Percentiles rank a stretch among this genome's conserved stretches.
phyloP scores from a whole-genome alignment of 2,888 invertebrate species.

The Caenorhabditis sp. region DNA sequence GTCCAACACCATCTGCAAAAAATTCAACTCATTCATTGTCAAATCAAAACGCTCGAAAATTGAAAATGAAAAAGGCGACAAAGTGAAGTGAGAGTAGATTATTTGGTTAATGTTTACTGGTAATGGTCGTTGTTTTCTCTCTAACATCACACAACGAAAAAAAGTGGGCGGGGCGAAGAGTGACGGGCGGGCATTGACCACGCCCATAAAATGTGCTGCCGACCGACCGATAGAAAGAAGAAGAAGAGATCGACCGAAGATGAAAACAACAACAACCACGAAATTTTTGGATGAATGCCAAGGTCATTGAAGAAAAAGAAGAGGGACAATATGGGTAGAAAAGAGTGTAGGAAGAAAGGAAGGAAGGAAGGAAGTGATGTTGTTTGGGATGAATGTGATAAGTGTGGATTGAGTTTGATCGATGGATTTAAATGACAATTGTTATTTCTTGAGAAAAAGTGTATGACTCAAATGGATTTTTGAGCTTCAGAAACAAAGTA shows the following conservation, averaged over 20 bases:
- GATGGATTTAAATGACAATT: not conserved
- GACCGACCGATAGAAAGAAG: not conserved
- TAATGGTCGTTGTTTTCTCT: not conserved
- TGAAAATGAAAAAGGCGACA: not conserved
- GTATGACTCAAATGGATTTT: not conserved
- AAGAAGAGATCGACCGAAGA: slow-evolving; percentile 8
- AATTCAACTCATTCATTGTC: no score
- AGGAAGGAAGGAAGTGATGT: not conserved
- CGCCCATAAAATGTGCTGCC: not conserved
- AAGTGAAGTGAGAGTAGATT: slow-evolving; percentile 2
- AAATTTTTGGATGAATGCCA: slow-evolving; percentile 37
- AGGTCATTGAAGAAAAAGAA: slow-evolving; percentile 14
- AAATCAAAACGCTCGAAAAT: no score
- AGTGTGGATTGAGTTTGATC: not conserved
- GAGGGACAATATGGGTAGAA: not conserved
- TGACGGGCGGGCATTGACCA: not conserved
- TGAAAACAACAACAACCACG: not conserved
- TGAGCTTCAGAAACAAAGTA: not conserved
- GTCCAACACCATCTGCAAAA: slow-evolving; percentile 46
- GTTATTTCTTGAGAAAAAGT: not conserved
- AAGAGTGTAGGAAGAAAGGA: slow-evolving; percentile 4
- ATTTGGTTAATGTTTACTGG: slow-evolving; percentile 16
- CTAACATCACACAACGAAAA: slow-evolving; percentile 9
- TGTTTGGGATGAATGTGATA: not conserved
- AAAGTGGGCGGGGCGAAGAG: slow-evolving; percentile 5